Evolutionary conservation across 2,113 vertebrate genomes (phyloP), one percentile per base, ranked within the genome.

Genomic region (Megalops atlanticus): DNA sequence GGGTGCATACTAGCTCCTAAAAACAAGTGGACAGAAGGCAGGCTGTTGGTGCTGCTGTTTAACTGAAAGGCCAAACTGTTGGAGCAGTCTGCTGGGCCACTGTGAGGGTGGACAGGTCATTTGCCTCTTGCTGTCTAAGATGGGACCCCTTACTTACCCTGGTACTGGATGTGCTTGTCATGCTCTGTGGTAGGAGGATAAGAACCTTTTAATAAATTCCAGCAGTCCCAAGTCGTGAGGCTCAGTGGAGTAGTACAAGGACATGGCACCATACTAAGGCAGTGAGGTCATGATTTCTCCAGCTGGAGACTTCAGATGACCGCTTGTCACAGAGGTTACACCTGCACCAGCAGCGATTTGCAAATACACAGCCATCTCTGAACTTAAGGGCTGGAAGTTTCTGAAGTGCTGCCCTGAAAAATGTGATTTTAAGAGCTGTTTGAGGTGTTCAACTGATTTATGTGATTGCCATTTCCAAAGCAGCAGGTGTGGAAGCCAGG

Each of bases 401-500:
- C 84, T 80, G 71, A 40, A 77, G 80, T 31, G 70, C 86, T 18
- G 16, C 7, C 33, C 80, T 49, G 33, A 38, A 68, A 33, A 58
- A 18, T 68, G 24, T 18, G 54, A 49, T 77, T 90, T 87, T 88
- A 80, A 47, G 83, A 90, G 88, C 76, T 52, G 85, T 73, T 81
- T 71, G 35, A 41, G 45, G 41, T 84, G 78, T 82, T 72, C 88
- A 85, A 87, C 87, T 91, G 90, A 92, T 91, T 92, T 86, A 89
- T 91, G 81, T 85, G 85, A 88, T 85, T 77, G 86, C 85, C 86
- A 77, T 81, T 82, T 82, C 85, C 68, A 84, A 72, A 76, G 74
- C 64, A 52, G 87, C 88, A 89, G 90, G 88, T 91, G 89, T 89
- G 86, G 82, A 0, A 82, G 68, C 92, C 91, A 88, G 92, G 89